phyloP scores from a whole-genome alignment of 2,113 vertebrate genomes.

The Xenotilapia caudafasciata region DNA sequence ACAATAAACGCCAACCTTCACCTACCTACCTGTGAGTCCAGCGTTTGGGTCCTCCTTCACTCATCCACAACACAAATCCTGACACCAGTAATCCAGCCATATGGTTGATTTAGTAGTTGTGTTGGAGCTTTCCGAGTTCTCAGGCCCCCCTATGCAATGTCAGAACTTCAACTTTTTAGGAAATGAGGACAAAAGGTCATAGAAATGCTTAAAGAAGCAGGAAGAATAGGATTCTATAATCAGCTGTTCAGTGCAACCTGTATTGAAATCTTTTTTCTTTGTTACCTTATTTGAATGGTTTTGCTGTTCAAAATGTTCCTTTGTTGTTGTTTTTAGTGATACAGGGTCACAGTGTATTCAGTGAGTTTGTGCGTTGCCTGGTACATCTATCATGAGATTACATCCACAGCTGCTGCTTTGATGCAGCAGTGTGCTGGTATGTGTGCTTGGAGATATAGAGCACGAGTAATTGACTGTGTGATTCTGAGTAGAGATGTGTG shows the following conservation, averaged over 20 bases:
- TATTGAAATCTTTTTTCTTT: background rate
- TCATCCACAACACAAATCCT: no score
- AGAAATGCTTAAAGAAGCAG: background rate
- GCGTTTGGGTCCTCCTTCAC: no score
- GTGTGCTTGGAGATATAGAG: background rate
- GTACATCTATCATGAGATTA: background rate
- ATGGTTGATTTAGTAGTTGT: background rate
- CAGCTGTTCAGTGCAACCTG: background rate
- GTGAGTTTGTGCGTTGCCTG: background rate
- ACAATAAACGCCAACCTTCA: no score
- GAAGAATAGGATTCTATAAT: background rate
- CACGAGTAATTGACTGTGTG: background rate
- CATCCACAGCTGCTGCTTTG: background rate
- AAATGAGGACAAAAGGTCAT: background rate
- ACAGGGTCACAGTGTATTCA: background rate
- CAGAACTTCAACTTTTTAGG: background rate
- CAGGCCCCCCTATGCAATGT: background rate
- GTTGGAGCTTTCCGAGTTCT: background rate
- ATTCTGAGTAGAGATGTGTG: background rate
- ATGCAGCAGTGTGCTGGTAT: background rate
- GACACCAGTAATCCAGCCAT: background rate
- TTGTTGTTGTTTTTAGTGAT: background rate
- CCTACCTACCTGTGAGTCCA: no score
- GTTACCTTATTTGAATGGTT: background rate
- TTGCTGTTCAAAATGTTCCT: background rate